phyloP scores from a whole-genome alignment of 1,140 invertebrate genomes.

The Drosophila dunni region DNA sequence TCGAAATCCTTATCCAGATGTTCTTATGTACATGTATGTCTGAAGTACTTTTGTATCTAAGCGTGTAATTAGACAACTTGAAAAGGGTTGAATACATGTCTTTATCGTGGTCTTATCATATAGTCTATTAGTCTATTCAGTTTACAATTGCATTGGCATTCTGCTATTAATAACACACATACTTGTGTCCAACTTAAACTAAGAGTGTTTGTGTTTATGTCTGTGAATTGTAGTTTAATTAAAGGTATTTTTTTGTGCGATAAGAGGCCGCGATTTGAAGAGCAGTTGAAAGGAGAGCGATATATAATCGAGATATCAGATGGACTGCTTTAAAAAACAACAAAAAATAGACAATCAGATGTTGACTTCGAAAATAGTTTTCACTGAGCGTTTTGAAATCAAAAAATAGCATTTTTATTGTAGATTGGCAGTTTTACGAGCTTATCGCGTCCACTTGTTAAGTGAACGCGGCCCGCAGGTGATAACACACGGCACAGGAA shows the following conservation, averaged over 20 bases:
- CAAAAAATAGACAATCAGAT: conserved; percentile 35
- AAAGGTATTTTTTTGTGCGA: conserved; percentile 35
- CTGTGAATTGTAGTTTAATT: conserved; percentile 40
- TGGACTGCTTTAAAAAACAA: no score
- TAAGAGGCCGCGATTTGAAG: conserved; percentile 46
- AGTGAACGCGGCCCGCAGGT: conserved; percentile 27
- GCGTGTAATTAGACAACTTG: not conserved
- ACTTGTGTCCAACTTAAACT: not conserved
- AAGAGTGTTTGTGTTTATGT: conserved; percentile 5
- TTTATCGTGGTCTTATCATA: conserved; percentile 3
- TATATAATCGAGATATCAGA: no score
- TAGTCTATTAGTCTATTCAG: conserved; percentile 5
- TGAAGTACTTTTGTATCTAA: no score
- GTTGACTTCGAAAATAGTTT: no score
- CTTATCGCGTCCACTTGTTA: conserved; percentile 18
- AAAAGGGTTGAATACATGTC: not conserved
- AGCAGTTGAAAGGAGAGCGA: conserved; percentile 14
- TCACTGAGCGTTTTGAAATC: no score
- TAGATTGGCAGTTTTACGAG: conserved; percentile 56
- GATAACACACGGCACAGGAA: conserved; percentile 52
- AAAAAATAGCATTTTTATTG: conserved; percentile 7
- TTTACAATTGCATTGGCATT: conserved; percentile 15
- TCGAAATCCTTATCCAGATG: no score
- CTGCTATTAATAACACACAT: conserved; percentile 25
- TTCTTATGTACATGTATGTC: no score